A percentile compares a stretch with the other conserved stretches of the same genome.
Evolutionary conservation across 2,888 invertebrate genomes (phyloP).

Genomic region (Apoderus coryli): DNA sequence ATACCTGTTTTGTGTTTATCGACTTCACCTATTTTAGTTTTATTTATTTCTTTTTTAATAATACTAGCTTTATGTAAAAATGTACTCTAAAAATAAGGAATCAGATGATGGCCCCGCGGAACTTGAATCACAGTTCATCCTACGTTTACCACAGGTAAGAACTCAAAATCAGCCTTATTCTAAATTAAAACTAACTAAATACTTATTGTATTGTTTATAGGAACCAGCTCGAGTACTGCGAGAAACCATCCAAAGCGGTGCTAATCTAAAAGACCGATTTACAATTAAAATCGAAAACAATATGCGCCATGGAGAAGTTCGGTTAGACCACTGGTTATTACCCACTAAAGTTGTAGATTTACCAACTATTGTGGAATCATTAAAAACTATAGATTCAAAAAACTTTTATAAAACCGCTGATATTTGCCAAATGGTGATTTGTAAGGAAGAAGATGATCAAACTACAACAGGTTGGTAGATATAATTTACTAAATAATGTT

Average conservation of each 20-base stretch:
- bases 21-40: too few relatives aligned
- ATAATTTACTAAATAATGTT: too few relatives aligned
- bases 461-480: too few relatives aligned
- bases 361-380: conserved; percentile 81
- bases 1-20: too few relatives aligned
- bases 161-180: too few relatives aligned
- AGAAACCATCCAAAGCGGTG: conserved; percentile 64
- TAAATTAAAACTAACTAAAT: too few relatives aligned
- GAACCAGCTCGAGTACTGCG: conserved; percentile 62
- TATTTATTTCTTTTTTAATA: too few relatives aligned
- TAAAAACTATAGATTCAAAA: conserved; percentile 92
- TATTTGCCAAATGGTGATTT: conserved; percentile 82
- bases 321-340: conserved; percentile 77
- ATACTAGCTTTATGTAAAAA: too few relatives aligned
- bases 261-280: conserved; percentile 69
- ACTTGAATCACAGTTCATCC: conserved; percentile 29
- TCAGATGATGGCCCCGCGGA: conserved; percentile 24
- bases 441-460: conserved; percentile 76
- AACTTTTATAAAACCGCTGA: conserved; percentile 97
- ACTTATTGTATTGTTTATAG: conserved; percentile 16
- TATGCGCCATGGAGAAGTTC: conserved; percentile 75
- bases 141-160: conserved; percentile 26
- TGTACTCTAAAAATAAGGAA: conserved; percentile 5
- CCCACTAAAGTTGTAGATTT: conserved; percentile 82
- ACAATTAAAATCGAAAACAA: conserved; percentile 76